Percentiles rank a stretch among this genome's conserved stretches.
Evolutionary conservation across 1,140 invertebrate genomes (phyloP).

Genomic region (Bombus pyrosoma): DNA sequence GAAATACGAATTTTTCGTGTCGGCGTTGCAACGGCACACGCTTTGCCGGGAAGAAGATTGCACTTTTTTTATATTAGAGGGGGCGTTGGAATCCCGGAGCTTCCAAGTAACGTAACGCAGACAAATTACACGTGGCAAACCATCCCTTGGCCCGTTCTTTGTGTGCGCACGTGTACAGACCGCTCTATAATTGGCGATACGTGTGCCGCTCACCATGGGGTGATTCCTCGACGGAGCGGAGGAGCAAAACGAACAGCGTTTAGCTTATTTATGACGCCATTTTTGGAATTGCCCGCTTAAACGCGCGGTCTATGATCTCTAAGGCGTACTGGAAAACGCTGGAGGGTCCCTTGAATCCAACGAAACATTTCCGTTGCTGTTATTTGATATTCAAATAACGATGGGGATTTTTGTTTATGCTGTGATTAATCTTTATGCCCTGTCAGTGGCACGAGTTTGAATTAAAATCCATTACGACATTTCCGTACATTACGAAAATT

Average conservation of each 20-base stretch:
- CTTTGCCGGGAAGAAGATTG: constrained; percentile 57
- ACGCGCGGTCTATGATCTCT: constrained; percentile 23
- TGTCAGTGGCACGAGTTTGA: neutral
- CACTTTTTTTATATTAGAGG: constrained; percentile 62
- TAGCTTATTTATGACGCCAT: constrained; percentile 49
- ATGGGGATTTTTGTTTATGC: neutral
- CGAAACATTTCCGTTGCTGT: neutral
- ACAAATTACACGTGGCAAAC: constrained; percentile 68
- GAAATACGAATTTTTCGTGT: constrained; percentile 58
- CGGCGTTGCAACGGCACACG: constrained; percentile 23
- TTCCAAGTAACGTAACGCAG: constrained; percentile 68
- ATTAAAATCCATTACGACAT: neutral
- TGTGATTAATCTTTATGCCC: neutral
- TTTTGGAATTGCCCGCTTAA: constrained; percentile 44
- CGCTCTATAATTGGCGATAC: constrained; percentile 33
- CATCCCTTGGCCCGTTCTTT: constrained; percentile 26
- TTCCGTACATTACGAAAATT: neutral
- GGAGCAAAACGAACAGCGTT: constrained; percentile 35
- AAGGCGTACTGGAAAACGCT: neutral
- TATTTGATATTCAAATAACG: neutral
- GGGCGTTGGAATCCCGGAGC: constrained; percentile 54
- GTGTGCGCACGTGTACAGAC: constrained; percentile 29
- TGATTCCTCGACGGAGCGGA: constrained; percentile 16
- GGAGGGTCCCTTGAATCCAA: no score
- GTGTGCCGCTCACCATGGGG: neutral